phyloP scores from a whole-genome alignment of 2,113 vertebrate genomes.

The Lagenorhynchus albirostris region DNA sequence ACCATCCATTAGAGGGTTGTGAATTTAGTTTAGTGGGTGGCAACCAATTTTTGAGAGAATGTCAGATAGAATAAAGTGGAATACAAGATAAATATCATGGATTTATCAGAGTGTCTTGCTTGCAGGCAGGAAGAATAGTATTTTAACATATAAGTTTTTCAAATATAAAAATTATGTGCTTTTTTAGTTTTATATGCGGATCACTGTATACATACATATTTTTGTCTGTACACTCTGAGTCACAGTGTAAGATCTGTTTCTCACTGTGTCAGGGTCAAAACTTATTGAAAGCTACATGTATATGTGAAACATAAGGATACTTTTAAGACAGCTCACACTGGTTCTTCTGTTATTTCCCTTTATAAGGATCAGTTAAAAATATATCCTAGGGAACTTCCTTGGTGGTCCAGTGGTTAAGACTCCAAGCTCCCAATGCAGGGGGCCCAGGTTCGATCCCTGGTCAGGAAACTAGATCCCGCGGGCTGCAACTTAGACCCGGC shows the following conservation, averaged over 20 bases:
- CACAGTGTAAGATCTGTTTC: background rate
- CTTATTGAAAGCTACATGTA: background rate
- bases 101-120: background rate
- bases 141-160: background rate
- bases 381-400: background rate
- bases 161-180: background rate
- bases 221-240: background rate
- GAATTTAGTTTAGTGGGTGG: constrained; percentile 4
- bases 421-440: too few species aligned
- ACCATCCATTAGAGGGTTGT: background rate
- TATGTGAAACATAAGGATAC: background rate
- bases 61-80: background rate
- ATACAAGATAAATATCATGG: background rate
- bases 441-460: too few species aligned
- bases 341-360: constrained; percentile 6
- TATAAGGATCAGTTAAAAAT: background rate
- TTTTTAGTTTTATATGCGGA: background rate
- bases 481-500: too few species aligned
- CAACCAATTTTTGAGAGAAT: background rate
- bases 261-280: background rate
- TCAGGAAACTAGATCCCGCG: too few species aligned
- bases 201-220: background rate
- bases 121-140: background rate
- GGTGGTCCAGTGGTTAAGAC: too few species aligned
- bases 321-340: background rate